Percentiles rank a stretch among this genome's conserved stretches.
Evolutionary conservation across 2,797 vertebrate species (phyloP).

Genomic region (Esox lucius): DNA sequence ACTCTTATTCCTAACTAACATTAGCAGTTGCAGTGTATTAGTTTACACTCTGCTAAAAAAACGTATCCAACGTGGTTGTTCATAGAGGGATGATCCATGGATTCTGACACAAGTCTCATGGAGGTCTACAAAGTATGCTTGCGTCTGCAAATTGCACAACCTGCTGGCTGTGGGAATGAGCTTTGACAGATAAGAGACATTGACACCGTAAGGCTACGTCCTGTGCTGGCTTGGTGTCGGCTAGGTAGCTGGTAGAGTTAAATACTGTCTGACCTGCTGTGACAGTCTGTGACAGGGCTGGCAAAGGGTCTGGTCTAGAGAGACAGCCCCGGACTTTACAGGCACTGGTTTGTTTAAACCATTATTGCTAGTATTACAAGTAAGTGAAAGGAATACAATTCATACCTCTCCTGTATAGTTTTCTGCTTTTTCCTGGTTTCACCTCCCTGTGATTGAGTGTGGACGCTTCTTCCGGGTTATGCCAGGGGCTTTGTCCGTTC

Average conservation of each 20-base stretch:
- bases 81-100: background rate
- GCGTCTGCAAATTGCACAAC: background rate
- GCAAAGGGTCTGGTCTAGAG: background rate
- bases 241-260: background rate
- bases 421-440: conserved; percentile 13
- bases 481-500: background rate
- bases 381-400: background rate
- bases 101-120: background rate
- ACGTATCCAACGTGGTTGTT: background rate
- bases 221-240: background rate
- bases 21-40: no score
- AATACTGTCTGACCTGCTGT: background rate
- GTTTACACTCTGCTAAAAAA: background rate
- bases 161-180: background rate
- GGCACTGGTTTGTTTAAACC: background rate
- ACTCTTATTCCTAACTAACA: no score
- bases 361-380: background rate
- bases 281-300: background rate
- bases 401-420: background rate
- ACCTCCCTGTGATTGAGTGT: conserved; percentile 13
- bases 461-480: background rate
- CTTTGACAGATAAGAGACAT: conserved; percentile 20
- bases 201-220: background rate
- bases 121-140: background rate
- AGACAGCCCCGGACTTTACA: background rate